phyloP scores from a whole-genome alignment of 2,888 invertebrate species.

The Melikaiella ostensackeni region DNA sequence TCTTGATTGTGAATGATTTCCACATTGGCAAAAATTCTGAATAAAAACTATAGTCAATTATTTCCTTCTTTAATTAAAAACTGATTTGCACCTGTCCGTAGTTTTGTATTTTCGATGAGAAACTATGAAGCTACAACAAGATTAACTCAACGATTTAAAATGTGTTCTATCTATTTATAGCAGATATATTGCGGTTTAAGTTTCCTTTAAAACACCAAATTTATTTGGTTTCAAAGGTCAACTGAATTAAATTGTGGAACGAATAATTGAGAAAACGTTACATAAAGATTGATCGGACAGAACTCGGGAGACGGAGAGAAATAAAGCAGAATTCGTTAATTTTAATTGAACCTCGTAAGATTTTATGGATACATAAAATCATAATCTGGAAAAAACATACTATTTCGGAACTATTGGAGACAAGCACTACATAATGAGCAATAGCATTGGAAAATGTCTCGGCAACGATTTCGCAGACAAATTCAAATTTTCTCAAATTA shows the following conservation, averaged over 20 bases:
- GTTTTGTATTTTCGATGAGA: too few species aligned
- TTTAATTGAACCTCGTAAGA: background rate
- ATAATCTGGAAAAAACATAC: background rate
- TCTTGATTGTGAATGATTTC: too few species aligned
- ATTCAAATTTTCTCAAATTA: background rate
- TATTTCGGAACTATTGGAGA: background rate
- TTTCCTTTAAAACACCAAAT: conserved; percentile 21
- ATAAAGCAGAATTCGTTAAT: background rate
- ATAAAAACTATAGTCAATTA: too few species aligned
- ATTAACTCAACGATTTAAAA: background rate
- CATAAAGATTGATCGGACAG: conserved; percentile 7
- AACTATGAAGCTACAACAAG: too few species aligned
- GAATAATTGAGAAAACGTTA: conserved; percentile 12
- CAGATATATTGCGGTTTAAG: conserved; percentile 13
- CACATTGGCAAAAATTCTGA: too few species aligned
- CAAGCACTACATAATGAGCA: background rate
- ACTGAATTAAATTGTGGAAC: conserved; percentile 9
- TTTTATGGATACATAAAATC: background rate
- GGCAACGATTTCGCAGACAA: background rate
- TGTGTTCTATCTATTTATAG: conserved; percentile 4
- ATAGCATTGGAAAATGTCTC: background rate
- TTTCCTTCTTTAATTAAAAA: too few species aligned
- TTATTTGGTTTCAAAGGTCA: conserved; percentile 33
- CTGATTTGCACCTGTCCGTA: too few species aligned
- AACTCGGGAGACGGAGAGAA: background rate